Evolutionary conservation across 2,113 vertebrate genomes (phyloP).

Genomic region (mouse (Mus musculus)): GRCm39 chr2:27187001-27187500

Average conservation of each 20-base stretch:
- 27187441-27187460: fast-evolving
- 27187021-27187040: neutral
- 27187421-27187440: neutral
- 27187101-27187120: neutral
- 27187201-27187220: neutral
- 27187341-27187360: fast-evolving
- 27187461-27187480: neutral
- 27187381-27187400: neutral
- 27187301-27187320: neutral
- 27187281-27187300: neutral
- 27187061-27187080: neutral
- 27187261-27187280: fast-evolving
- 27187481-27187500: neutral
- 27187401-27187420: neutral
- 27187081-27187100: neutral
- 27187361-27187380: fast-evolving
- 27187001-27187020: neutral
- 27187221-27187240: neutral
- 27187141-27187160: neutral
- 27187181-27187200: neutral
- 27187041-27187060: fast-evolving
- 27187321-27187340: neutral
- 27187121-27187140: neutral
- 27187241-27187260: fast-evolving
- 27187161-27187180: neutral